Conservation (phyloP, 2,113 vertebrate genomes). For the Colius striatus region DNA sequence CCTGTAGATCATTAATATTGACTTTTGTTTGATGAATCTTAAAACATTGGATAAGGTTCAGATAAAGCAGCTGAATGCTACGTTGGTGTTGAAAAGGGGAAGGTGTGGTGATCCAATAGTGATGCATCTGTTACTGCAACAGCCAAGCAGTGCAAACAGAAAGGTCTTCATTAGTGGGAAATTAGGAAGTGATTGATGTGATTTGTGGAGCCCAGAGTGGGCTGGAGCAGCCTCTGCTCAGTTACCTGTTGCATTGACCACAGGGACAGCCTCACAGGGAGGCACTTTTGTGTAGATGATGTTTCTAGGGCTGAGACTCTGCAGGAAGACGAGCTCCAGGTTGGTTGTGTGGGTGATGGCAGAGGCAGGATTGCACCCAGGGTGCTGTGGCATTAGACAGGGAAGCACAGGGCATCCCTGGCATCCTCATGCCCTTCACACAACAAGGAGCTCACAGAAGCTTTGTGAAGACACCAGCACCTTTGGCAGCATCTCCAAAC, state of each 20-base stretch:
- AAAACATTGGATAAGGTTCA: neutral
- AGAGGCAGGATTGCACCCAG: neutral
- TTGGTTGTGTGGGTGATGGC: accelerated
- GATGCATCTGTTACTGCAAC: neutral
- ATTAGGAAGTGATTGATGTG: accelerated
- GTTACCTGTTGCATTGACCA: accelerated
- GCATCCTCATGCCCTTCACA: accelerated
- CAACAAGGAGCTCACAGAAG: accelerated
- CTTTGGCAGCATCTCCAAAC: neutral
- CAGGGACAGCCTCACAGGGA: neutral
- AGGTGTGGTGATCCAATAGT: accelerated
- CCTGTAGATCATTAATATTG: neutral
- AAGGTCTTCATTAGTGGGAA: neutral
- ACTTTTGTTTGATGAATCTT: neutral
- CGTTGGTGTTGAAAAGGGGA: neutral
- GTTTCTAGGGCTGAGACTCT: neutral
- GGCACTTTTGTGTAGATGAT: accelerated
- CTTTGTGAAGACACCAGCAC: neutral
- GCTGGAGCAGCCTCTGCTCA: neutral
- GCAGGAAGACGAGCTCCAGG: accelerated
- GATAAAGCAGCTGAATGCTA: neutral
- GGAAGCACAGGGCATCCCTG: neutral
- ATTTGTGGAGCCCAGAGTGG: neutral
- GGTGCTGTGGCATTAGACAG: neutral
- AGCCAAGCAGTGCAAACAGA: accelerated